Conservation (phyloP, 2,888 invertebrate genomes). For the Brachylomia viminalis region DNA sequence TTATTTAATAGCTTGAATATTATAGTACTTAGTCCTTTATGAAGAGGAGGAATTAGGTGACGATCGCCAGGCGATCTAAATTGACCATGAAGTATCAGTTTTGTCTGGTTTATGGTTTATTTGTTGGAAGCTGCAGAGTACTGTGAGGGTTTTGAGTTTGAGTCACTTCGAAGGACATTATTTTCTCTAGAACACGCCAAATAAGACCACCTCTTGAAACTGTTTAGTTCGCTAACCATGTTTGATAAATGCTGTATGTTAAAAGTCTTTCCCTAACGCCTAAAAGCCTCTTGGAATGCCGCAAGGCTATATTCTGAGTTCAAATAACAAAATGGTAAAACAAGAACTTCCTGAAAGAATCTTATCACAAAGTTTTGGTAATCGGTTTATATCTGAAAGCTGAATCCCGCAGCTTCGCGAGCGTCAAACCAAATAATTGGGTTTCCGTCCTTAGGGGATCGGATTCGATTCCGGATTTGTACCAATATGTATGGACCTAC, state of each 20-base stretch:
- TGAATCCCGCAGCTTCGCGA: slow-evolving; percentile 31
- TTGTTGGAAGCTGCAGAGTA: neutral
- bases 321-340: slow-evolving; percentile 40
- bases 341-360: slow-evolving; percentile 34
- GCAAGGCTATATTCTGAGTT: neutral
- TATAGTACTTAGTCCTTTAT: neutral
- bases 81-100: neutral
- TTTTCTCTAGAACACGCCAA: neutral
- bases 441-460: slow-evolving; percentile 49
- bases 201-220: neutral
- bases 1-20: slow-evolving; percentile 4
- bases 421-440: slow-evolving; percentile 61
- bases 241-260: neutral
- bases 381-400: slow-evolving; percentile 54
- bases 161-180: neutral
- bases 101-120: neutral
- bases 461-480: slow-evolving; percentile 56
- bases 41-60: neutral
- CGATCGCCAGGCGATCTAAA: neutral
- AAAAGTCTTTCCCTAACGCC: neutral
- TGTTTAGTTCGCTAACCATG: neutral
- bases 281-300: neutral
- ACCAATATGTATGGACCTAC: slow-evolving; percentile 18
- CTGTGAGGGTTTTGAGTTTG: neutral
- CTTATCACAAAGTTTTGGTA: slow-evolving; percentile 51